These are phyloP conservation scores for Heterotis niloticus DNA, from an alignment of 2,113 vertebrate genomes.

Conservation along the genomic window DNA sequence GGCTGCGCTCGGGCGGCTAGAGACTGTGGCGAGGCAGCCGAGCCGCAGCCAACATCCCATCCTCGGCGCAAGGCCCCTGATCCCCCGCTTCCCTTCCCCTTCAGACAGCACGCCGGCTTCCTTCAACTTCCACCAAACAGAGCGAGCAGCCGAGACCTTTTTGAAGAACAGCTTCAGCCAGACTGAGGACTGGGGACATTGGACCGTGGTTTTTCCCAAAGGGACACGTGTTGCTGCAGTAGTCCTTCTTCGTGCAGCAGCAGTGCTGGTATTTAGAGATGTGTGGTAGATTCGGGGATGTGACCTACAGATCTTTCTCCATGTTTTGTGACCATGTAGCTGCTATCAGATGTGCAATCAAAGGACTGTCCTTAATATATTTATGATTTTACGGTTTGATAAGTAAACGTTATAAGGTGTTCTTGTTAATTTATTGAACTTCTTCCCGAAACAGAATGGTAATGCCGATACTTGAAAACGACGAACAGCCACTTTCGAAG, in stretches of 20 bases:
- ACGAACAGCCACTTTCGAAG: slow-evolving; percentile 40
- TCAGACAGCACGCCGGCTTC: slow-evolving; percentile 27
- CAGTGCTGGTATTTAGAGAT: slow-evolving; percentile 70
- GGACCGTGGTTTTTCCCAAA: slow-evolving; percentile 47
- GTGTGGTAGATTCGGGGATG: slow-evolving; percentile 64
- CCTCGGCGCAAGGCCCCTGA: slow-evolving; percentile 52
- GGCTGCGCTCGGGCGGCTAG: slow-evolving; percentile 62
- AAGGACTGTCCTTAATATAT: slow-evolving; percentile 56
- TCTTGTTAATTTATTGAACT: slow-evolving; percentile 59
- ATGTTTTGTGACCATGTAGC: slow-evolving; percentile 80
- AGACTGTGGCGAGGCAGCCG: too few relatives aligned
- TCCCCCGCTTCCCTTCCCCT: slow-evolving; percentile 1
- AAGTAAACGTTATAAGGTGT: slow-evolving; percentile 56
- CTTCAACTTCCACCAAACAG: slow-evolving; percentile 29
- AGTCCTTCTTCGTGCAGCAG: slow-evolving; percentile 54
- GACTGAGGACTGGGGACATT: slow-evolving; percentile 39
- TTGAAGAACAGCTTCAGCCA: slow-evolving; percentile 42
- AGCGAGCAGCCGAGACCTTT: slow-evolving; percentile 40
- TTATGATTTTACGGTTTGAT: slow-evolving; percentile 68
- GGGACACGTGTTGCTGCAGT: slow-evolving; percentile 62
- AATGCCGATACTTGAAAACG: slow-evolving; percentile 67
- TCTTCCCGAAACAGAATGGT: slow-evolving; percentile 61
- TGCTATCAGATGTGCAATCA: slow-evolving; percentile 79
- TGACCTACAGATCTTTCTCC: slow-evolving; percentile 70
- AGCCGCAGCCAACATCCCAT: slow-evolving; percentile 59